phyloP scores from a whole-genome alignment of 2,113 vertebrate genomes.

The Emydura subglobosa region DNA sequence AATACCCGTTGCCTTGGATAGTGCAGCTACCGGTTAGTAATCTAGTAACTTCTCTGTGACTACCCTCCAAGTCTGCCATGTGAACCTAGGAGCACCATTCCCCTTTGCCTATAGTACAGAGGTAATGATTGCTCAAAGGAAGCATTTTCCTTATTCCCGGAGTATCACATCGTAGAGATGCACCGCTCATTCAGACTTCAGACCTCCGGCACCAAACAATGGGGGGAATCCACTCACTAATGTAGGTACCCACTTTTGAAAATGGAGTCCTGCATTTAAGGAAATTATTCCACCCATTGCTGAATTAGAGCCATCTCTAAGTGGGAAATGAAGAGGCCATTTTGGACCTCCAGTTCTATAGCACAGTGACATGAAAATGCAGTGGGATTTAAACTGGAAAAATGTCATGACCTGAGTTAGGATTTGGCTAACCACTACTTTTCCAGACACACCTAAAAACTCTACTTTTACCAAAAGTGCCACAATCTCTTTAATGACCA shows the following conservation, averaged over 20 bases:
- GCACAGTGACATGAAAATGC: neutral
- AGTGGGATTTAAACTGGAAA: neutral
- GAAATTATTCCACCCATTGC: neutral
- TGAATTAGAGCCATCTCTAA: neutral
- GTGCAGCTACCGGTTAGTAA: neutral
- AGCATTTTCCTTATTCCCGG: neutral
- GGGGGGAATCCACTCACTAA: neutral
- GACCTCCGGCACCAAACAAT: neutral
- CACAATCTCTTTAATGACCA: neutral
- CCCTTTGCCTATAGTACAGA: neutral
- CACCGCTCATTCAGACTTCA: neutral
- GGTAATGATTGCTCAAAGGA: neutral
- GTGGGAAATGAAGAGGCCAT: neutral
- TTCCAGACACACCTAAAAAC: neutral
- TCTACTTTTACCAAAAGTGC: neutral
- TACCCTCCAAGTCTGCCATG: neutral
- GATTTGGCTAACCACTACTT: neutral
- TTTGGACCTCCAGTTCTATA: neutral
- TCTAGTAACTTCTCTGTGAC: neutral
- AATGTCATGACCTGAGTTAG: neutral
- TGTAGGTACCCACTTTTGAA: neutral
- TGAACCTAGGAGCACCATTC: neutral
- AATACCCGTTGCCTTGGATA: neutral
- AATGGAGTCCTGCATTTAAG: neutral
- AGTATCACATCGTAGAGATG: fast-evolving